phyloP scores from a whole-genome alignment of 2,113 vertebrate genomes.

The Amphiprion percula region DNA sequence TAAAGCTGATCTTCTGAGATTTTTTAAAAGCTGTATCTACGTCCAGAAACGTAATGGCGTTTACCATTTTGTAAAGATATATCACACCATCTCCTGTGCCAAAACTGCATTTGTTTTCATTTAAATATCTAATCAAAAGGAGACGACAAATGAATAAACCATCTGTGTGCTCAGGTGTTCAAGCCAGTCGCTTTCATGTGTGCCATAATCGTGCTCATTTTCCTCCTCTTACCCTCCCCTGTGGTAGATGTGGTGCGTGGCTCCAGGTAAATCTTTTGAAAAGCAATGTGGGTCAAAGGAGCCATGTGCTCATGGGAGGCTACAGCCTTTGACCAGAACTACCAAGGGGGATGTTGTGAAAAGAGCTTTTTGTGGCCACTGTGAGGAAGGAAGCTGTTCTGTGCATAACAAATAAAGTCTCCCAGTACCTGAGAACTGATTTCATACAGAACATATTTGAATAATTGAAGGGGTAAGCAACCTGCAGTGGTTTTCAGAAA shows the following conservation, averaged over 20 bases:
- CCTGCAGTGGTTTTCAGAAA: conserved; percentile 40
- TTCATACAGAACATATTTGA: conserved; percentile 67
- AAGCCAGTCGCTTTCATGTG: conserved; percentile 13
- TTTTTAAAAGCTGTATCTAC: not conserved
- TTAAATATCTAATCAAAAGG: conserved; percentile 17
- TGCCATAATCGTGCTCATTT: conserved; percentile 36
- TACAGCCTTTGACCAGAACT: conserved; percentile 56
- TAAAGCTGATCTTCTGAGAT: not conserved
- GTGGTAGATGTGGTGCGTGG: conserved; percentile 12
- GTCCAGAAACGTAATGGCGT: not conserved
- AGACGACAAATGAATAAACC: conserved; percentile 33
- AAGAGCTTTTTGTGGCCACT: conserved; percentile 42
- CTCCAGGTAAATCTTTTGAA: conserved; percentile 62
- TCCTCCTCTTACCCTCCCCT: conserved; percentile 25
- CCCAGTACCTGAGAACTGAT: conserved; percentile 41
- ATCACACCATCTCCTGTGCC: not conserved
- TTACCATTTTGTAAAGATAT: not conserved
- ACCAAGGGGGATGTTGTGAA: conserved; percentile 38
- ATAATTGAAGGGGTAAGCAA: conserved; percentile 71
- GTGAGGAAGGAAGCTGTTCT: conserved; percentile 37
- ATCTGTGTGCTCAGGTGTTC: conserved; percentile 30
- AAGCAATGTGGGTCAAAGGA: conserved; percentile 64
- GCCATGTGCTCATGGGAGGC: conserved; percentile 39
- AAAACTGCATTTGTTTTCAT: conserved; percentile 1
- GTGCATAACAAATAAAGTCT: conserved; percentile 56